Percentiles rank a stretch among this genome's conserved stretches.
phyloP scores from a whole-genome alignment of 2,113 vertebrate species.

The Halichoerus grypus region DNA sequence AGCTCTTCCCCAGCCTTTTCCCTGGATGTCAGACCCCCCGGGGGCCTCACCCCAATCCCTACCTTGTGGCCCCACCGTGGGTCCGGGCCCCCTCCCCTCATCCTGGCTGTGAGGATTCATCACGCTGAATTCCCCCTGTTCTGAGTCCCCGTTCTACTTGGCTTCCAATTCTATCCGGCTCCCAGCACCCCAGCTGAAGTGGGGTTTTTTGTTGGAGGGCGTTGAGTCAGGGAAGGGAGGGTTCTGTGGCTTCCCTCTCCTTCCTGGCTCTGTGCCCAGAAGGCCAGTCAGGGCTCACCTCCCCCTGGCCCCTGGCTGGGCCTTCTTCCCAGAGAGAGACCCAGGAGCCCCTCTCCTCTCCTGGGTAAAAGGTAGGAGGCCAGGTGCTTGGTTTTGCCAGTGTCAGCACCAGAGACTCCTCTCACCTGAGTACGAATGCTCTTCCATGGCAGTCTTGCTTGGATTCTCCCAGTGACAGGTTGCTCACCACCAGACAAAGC shows the following conservation, averaged over 20 bases:
- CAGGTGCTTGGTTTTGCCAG: neutral
- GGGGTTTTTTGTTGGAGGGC: neutral
- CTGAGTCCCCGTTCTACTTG: neutral
- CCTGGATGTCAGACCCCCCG: too few species aligned
- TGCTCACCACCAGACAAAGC: neutral
- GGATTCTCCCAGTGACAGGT: neutral
- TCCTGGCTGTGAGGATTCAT: constrained; percentile 42
- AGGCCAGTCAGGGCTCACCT: neutral
- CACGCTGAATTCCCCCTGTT: too few species aligned
- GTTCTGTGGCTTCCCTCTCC: neutral
- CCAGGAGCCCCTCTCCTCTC: neutral
- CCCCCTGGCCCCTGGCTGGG: neutral
- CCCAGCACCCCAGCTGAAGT: neutral
- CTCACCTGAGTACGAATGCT: constrained; percentile 50
- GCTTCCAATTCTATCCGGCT: neutral
- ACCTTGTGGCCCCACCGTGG: neutral
- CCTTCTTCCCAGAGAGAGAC: neutral
- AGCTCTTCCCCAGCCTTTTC: neutral
- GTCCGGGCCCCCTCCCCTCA: neutral
- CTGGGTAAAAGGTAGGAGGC: too few species aligned
- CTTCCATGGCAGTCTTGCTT: constrained; percentile 59
- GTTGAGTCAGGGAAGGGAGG: constrained; percentile 56
- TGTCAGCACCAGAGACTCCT: neutral
- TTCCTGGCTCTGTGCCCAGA: neutral
- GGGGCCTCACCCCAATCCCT: neutral